Base-by-base conservation (phyloP, 2,888 invertebrate genomes). In the Anorthoa munda region DNA sequence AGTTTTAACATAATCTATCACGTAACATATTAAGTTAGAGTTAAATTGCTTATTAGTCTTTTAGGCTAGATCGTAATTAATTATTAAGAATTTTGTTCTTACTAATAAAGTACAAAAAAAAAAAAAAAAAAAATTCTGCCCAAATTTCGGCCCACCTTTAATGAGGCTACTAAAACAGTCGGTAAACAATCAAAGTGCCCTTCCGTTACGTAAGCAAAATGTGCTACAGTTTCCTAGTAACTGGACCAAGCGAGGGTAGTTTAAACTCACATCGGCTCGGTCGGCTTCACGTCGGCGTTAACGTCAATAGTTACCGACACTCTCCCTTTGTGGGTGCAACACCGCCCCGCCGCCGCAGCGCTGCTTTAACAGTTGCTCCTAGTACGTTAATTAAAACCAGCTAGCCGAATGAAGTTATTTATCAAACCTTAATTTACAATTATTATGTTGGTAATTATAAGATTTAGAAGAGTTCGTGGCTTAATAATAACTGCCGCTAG, bases 271-370 rank as follows among this genome's bases (percentile, higher is more conserved):
- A 23, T 17, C 4, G 39, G 18, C 39, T n/a, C 1, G 4, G 31
- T 31, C 31, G 7, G 31, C 7, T 31, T 68, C 17, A 56, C 50
- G 23, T n/a, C 4, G 48, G n/a, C 45, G 48, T 50, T 13, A 45
- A 60, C 31, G n/a, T 46, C 56, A 70, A 71, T 61, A 63, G 68
- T 63, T 56, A 50, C 48, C 39, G 48, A 50, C 59, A 26, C 21
- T 46, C 39, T n/a, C 59, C 59, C 12, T 39, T 45, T 60, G 26
- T 26, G 51, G 26, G 17, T 53, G 4, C 12, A 51, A 65, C 51
- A 23, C 26, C 17, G 45, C 31, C 50, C 12, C 63, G 26, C 21
- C 4, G 9, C 39, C 39, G 39, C 39, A 39, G 39, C 39, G 39
- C 39, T 39, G 39, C 39, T 39, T 39, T 39, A 59, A 51, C n/a